Percentiles rank a stretch among this genome's conserved stretches.
Conservation (phyloP, 2,113 vertebrate genomes). For the Odocoileus hemionus region DNA sequence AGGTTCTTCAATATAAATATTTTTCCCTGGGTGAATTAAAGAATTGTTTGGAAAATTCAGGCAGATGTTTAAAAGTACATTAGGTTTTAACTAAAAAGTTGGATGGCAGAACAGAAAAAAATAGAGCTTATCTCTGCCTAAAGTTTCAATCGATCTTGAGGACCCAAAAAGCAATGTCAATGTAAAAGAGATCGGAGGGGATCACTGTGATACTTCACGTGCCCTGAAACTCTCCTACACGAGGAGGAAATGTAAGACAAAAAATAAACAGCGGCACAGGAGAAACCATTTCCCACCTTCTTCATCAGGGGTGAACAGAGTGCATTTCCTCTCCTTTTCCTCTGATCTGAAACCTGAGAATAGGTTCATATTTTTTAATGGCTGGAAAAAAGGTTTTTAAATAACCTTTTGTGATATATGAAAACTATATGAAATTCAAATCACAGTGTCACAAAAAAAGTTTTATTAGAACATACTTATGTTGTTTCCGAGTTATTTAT, state of each 20-base stretch:
- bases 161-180: background rate
- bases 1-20: background rate
- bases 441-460: background rate
- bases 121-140: background rate
- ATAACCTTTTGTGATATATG: background rate
- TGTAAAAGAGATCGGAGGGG: background rate
- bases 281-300: background rate
- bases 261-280: background rate
- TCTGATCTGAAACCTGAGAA: background rate
- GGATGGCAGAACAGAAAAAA: background rate
- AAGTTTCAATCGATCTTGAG: background rate
- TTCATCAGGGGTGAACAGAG: background rate
- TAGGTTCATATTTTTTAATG: background rate
- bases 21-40: background rate
- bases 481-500: background rate
- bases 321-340: background rate
- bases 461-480: background rate
- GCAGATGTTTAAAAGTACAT: background rate
- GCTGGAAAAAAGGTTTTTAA: background rate
- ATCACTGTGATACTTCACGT: background rate
- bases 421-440: background rate
- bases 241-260: background rate
- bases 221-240: conserved; percentile 7
- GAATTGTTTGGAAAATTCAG: background rate
- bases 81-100: conserved; percentile 1